Percentiles rank a stretch among this genome's conserved stretches.
These are phyloP conservation scores for Hanleya hanleyi DNA, from an alignment of 2,888 invertebrate genomes.

Conservation along the genomic window DNA sequence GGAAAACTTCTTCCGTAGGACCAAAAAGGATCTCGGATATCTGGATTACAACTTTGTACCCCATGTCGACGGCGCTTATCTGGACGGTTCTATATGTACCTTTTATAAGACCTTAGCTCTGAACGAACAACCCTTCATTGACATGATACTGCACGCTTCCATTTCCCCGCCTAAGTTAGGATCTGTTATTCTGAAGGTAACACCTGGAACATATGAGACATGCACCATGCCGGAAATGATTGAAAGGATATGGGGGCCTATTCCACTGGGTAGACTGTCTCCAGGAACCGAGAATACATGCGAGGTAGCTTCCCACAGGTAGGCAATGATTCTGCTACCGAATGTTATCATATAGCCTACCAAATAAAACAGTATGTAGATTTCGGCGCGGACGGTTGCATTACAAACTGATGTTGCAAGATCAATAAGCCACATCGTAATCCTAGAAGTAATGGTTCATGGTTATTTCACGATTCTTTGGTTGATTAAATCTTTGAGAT, in stretches of 20 bases:
- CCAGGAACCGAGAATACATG: conserved; percentile 47
- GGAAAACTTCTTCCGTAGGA: not conserved
- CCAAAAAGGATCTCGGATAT: conserved; percentile 54
- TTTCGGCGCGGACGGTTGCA: too few species aligned
- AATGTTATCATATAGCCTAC: too few species aligned
- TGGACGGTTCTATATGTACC: not conserved
- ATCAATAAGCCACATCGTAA: too few species aligned
- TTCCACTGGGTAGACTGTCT: conserved; percentile 46
- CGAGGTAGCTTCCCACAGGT: conserved; percentile 51
- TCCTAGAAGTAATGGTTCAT: too few species aligned
- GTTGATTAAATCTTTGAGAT: too few species aligned
- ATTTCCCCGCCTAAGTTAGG: conserved; percentile 18
- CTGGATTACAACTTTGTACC: conserved; percentile 58
- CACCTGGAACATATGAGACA: conserved; percentile 64
- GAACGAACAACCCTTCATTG: not conserved
- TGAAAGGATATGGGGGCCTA: conserved; percentile 52
- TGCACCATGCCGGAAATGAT: conserved; percentile 58
- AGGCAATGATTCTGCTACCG: too few species aligned
- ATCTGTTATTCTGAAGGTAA: conserved; percentile 45
- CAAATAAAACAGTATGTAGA: too few species aligned
- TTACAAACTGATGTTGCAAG: too few species aligned
- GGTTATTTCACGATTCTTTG: too few species aligned
- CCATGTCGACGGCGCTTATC: conserved; percentile 39
- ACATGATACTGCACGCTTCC: not conserved
- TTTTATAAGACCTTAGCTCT: not conserved